Conservation (phyloP, 2,797 vertebrate species). For the Vireo griseus region DNA sequence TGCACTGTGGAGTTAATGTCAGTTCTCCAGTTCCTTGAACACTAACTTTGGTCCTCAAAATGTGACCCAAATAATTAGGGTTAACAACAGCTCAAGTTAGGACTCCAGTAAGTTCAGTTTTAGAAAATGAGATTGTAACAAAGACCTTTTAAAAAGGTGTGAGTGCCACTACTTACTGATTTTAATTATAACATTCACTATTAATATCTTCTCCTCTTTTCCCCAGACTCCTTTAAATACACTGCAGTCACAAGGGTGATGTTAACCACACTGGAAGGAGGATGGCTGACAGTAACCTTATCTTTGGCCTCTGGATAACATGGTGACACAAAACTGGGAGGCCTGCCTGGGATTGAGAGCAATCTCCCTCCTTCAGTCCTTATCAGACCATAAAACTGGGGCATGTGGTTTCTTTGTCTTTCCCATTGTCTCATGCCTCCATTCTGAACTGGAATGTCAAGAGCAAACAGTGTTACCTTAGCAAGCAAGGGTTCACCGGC, state of each 20-base stretch:
- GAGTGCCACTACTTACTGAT: neutral
- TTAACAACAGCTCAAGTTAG: neutral
- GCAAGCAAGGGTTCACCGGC: fast-evolving
- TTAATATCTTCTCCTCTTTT: neutral
- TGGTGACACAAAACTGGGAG: neutral
- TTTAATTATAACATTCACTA: neutral
- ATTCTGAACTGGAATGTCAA: neutral
- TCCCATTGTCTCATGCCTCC: neutral
- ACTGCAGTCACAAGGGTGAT: neutral
- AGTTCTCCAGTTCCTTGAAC: neutral
- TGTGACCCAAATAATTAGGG: neutral
- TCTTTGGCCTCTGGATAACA: neutral
- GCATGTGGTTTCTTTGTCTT: neutral
- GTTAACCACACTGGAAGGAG: neutral
- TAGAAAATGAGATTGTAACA: neutral
- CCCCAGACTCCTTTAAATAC: neutral
- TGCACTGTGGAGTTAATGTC: neutral
- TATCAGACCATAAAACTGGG: neutral
- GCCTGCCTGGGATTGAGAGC: neutral
- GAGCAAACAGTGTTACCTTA: neutral
- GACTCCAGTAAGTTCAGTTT: neutral
- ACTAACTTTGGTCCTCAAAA: neutral
- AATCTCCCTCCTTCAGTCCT: neutral
- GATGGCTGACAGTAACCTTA: neutral
- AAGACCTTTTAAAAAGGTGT: neutral